Base-by-base conservation (phyloP, 2,797 vertebrate genomes). In the Liasis olivaceus region DNA sequence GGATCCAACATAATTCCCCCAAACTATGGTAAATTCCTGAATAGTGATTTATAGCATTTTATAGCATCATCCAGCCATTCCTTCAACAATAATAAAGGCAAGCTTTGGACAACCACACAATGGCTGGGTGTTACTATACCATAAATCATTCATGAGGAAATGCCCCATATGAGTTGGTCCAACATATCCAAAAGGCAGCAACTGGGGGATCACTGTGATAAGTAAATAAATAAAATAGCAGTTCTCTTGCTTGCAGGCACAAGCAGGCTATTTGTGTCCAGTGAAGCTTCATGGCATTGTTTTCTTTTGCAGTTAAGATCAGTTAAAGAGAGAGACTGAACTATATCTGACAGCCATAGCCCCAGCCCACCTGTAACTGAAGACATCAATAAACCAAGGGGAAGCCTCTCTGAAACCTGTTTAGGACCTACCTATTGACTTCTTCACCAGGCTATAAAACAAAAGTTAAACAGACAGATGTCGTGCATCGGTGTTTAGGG, bases 401-500 rank as follows among this genome's bases (percentile, higher is more conserved):
- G 20, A 72, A 24, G 13, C 62, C 9, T 2, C 64, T 47, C 3
- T 72, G 85, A 47, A 12, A 54, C 47, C 7, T 31, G n/a, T 91
- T 91, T 59, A n/a, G 63, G 63, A 42, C 8, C 63, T 22, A 28
- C 51, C 31, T 26, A 11, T 20, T 87, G 64, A 77, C 24, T 60
- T 91, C 24, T 59, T 47, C 24, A 72, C 54, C 14, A 59, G 64
- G 5, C 69, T 36, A 72, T 91, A 87, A 87, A 66, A 47, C 7
- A 36, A 60, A 91, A 17, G 24, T 72, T 91, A 91, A 91, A 91
- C 24, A 59, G 56, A 42, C 42, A 42, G 58, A 72, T 59, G 69
- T 93, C 91, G 95, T 96, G 95, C 95, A 96, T 96, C 94, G 90
- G 94, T 92, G 93, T 96, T 92, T 96, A 94, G 77, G 95, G 94